phyloP scores from a whole-genome alignment of 2,113 vertebrate species.

The Austrofundulus limnaeus region DNA sequence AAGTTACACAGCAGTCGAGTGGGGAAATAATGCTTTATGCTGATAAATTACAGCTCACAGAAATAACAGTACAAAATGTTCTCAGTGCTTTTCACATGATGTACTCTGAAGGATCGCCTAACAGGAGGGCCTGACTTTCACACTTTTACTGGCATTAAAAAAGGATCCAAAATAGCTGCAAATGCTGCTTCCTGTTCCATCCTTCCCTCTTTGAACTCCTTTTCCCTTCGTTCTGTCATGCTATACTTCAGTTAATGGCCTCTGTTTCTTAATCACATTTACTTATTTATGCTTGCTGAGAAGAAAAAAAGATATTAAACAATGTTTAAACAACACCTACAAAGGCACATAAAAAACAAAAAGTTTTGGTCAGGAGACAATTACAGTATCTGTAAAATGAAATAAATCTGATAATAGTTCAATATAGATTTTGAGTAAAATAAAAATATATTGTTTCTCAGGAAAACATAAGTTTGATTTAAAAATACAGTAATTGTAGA shows the following conservation, averaged over 20 bases:
- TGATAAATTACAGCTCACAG: slow-evolving; percentile 34
- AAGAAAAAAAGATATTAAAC: too few species aligned
- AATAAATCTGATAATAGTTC: too few species aligned
- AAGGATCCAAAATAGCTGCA: slow-evolving; percentile 7
- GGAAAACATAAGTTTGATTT: too few species aligned
- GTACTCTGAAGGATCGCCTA: slow-evolving; percentile 23
- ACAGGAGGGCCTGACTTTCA: slow-evolving; percentile 16
- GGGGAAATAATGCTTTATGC: slow-evolving; percentile 30
- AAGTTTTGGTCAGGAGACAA: too few species aligned
- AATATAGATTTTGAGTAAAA: too few species aligned
- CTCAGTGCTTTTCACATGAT: slow-evolving; percentile 22
- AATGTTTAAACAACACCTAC: too few species aligned
- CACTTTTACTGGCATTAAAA: slow-evolving; percentile 19
- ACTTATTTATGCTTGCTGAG: neutral
- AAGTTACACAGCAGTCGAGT: slow-evolving; percentile 21
- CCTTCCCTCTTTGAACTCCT: neutral
- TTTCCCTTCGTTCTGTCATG: neutral
- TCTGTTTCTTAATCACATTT: neutral
- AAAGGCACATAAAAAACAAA: too few species aligned
- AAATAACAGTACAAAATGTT: slow-evolving; percentile 38
- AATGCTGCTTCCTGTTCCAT: neutral
- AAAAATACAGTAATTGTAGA: too few species aligned
- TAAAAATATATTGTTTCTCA: too few species aligned
- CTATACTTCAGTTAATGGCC: neutral
- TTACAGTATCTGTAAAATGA: too few species aligned